phyloP scores from a whole-genome alignment of 2,113 vertebrate genomes.

The Gadus macrocephalus region DNA sequence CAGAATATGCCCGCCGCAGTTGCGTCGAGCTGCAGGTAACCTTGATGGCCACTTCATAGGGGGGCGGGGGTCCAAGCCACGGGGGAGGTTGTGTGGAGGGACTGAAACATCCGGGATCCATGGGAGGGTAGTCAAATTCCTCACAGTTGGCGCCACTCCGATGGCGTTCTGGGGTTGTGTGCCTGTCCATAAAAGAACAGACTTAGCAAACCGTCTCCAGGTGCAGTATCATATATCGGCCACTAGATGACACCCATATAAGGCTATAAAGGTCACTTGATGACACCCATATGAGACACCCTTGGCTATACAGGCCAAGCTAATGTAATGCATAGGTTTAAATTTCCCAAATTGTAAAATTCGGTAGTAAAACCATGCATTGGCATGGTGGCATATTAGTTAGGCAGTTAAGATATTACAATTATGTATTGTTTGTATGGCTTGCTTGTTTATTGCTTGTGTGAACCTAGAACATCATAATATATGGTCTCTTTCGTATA shows the following conservation, averaged over 20 bases:
- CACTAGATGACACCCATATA: slow-evolving; percentile 2
- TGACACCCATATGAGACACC: no score
- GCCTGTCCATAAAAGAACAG: slow-evolving; percentile 1
- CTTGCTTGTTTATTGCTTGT: no score
- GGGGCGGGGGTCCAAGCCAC: slow-evolving; percentile 75
- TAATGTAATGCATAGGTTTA: no score
- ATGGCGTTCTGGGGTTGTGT: slow-evolving; percentile 64
- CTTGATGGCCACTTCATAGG: slow-evolving; percentile 78
- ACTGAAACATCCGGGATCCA: slow-evolving; percentile 69
- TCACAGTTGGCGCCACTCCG: slow-evolving; percentile 55
- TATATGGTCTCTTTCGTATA: no score
- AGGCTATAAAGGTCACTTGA: no score
- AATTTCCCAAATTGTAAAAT: no score
- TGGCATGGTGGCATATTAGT: no score
- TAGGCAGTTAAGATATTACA: no score
- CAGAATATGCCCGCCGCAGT: slow-evolving; percentile 75
- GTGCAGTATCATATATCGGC: slow-evolving; percentile 16
- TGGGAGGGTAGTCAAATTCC: slow-evolving; percentile 75
- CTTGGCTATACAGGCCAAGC: no score
- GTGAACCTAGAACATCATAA: no score
- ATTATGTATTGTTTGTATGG: no score
- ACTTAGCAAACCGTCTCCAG: slow-evolving; percentile 5
- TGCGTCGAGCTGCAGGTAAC: slow-evolving; percentile 75
- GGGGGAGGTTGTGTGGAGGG: slow-evolving; percentile 61
- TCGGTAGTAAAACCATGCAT: no score